Conservation (phyloP, 2,888 invertebrate genomes). For the Carcina quercana region DNA sequence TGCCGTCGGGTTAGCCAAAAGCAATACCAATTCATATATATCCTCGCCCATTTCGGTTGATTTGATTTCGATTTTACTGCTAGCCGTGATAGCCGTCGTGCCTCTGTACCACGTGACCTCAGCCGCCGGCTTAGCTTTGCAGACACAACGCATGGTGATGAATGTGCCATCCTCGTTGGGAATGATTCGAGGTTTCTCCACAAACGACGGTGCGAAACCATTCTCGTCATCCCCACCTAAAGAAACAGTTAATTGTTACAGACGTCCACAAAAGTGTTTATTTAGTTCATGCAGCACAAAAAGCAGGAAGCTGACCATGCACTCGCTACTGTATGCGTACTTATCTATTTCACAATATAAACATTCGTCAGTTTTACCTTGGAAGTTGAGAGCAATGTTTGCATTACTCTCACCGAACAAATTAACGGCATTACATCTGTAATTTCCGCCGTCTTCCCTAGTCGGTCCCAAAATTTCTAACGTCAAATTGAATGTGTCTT, state of each 20-base stretch:
- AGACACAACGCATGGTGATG: slow-evolving; percentile 97
- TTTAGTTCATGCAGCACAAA: slow-evolving; percentile 51
- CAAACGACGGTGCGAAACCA: slow-evolving; percentile 96
- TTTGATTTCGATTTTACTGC: slow-evolving; percentile 88
- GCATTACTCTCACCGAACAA: slow-evolving; percentile 99
- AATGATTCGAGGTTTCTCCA: slow-evolving; percentile 99
- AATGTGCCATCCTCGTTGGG: slow-evolving; percentile 98
- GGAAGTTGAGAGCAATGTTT: slow-evolving; percentile 99
- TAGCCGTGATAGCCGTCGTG: slow-evolving; percentile 88
- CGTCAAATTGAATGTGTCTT: slow-evolving; percentile 93
- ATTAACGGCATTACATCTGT: slow-evolving; percentile 99
- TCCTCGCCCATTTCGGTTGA: slow-evolving; percentile 86
- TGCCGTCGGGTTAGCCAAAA: slow-evolving; percentile 67
- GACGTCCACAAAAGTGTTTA: slow-evolving; percentile 2
- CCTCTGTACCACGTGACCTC: slow-evolving; percentile 97
- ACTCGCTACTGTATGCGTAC: slow-evolving; percentile 71
- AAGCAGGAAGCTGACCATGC: slow-evolving; percentile 62
- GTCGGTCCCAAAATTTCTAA: slow-evolving; percentile 97
- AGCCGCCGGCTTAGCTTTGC: slow-evolving; percentile 96
- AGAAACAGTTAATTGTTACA: slow-evolving; percentile 17
- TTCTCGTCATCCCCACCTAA: slow-evolving; percentile 93
- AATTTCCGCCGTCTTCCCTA: slow-evolving; percentile 97
- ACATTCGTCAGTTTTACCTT: slow-evolving; percentile 80
- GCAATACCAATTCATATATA: slow-evolving; percentile 87
- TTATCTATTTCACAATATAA: slow-evolving; percentile 26